A percentile compares a stretch with the other conserved stretches of the same genome.
phyloP scores from a whole-genome alignment of 1,140 invertebrate species.

The Lasioglossum albipes region DNA sequence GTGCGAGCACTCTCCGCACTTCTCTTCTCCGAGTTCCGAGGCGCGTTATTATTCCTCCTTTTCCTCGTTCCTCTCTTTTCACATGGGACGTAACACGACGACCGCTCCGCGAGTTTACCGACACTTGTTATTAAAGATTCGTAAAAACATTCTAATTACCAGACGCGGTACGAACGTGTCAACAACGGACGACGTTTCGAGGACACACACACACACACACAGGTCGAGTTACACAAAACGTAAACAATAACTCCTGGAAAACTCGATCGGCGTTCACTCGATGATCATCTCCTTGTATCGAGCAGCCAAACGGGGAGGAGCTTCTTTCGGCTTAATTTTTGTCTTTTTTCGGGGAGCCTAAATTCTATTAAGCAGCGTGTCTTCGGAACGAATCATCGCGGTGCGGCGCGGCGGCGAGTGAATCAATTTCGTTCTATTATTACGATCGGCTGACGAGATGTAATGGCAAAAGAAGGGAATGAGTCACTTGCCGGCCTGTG shows the following conservation, averaged over 20 bases:
- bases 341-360: background rate
- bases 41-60: background rate
- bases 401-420: slow-evolving; percentile 49
- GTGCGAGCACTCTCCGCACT: background rate
- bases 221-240: no score
- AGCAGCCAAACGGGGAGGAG: background rate
- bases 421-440: slow-evolving; percentile 73
- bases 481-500: slow-evolving; percentile 59
- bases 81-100: background rate
- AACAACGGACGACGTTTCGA: no score
- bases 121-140: background rate
- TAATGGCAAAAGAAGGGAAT: slow-evolving; percentile 65
- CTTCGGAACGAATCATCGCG: slow-evolving; percentile 43
- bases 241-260: background rate
- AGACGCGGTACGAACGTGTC: background rate
- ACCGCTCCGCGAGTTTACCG: background rate
- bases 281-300: background rate
- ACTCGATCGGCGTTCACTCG: background rate
- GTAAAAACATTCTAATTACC: background rate
- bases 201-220: no score
- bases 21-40: background rate
- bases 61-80: background rate
- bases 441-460: slow-evolving; percentile 68
- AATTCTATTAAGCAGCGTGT: background rate
- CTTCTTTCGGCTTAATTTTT: background rate